These are phyloP conservation scores for Oophaga pumilio DNA, from an alignment of 2,113 vertebrate genomes.

Conservation along the genomic window DNA sequence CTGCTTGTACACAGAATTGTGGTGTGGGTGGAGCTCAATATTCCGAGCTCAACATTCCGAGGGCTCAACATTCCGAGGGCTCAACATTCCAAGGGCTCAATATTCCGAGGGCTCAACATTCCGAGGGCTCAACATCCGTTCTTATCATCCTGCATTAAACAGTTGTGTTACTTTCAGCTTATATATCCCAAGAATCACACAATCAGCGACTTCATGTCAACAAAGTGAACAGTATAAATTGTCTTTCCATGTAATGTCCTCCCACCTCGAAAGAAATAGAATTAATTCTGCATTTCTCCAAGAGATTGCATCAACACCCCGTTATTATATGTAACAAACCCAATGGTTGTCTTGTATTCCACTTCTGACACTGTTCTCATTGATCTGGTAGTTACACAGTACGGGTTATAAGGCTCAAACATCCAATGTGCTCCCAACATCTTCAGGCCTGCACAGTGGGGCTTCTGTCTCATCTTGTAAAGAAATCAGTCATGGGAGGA, in stretches of 20 bases:
- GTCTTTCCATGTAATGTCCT: background rate
- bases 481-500: background rate
- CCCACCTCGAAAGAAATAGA: conserved; percentile 28
- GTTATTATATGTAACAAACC: conserved; percentile 10
- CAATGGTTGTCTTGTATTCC: conserved; percentile 13
- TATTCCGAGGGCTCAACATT: too few species aligned
- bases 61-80: too few species aligned
- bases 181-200: background rate
- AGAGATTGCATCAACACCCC: conserved; percentile 8
- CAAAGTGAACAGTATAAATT: conserved; percentile 15
- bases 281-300: conserved; percentile 12
- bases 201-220: background rate
- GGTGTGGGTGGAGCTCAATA: too few species aligned
- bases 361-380: background rate
- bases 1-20: too few species aligned
- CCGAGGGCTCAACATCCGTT: too few species aligned
- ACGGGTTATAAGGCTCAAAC: background rate
- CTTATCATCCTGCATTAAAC: background rate
- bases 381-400: background rate
- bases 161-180: background rate
- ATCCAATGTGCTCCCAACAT: background rate
- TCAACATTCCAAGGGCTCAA: too few species aligned
- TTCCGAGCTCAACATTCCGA: too few species aligned
- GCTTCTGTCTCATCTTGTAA: background rate
- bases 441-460: background rate